Base-by-base conservation (phyloP, 2,888 invertebrate species). In the Tachystola acroxantha region DNA sequence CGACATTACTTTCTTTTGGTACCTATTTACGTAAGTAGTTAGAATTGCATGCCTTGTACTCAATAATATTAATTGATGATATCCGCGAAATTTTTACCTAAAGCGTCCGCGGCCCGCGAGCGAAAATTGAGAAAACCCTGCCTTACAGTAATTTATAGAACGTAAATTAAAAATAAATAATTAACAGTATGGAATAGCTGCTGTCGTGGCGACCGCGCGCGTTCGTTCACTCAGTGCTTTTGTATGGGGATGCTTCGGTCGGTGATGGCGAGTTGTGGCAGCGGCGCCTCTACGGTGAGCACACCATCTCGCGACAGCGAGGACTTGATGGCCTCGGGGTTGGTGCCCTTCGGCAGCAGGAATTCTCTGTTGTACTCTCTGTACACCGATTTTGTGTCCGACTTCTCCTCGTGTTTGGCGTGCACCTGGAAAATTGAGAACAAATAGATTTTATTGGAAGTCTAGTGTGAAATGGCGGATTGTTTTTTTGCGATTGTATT, bases 311-410 rank as follows among this genome's bases (percentile, higher is more conserved):
- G 96, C 71, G 96, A 97, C 69, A 99, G 89, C 30, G 97, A 97
- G 19, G 97, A 98, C 78, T 96, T 96, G 85, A 99, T 97, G 50
- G 92, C 92, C 87, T 98, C 98, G 0, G 98, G 97, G 82, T 98
- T 96, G 41, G 98, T 97, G 59, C 98, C 98, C 80, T 97, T 96
- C 4, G 98, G 99, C 74, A 99, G 88, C 74, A 98, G 89, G 89
- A 98, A 99, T 87, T 98, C 98, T 53, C 97, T 92, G 85, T 98
- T 98, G 91, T 98, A 99, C 84, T 99, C 98, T 85, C 98, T 92
- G 91, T 97, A 98, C 45, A 98, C 96, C 28, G 96, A 96, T 88
- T 97, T 96, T 69, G 95, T 96, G 82, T 97, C 96, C 34, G 96
- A 93, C 86, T 98, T 98, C 87, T 99, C 98, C 82, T 99, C 98